These are phyloP conservation scores for Dromiciops gliroides DNA, from an alignment of 2,113 vertebrate species.

Conservation along the genomic window DNA sequence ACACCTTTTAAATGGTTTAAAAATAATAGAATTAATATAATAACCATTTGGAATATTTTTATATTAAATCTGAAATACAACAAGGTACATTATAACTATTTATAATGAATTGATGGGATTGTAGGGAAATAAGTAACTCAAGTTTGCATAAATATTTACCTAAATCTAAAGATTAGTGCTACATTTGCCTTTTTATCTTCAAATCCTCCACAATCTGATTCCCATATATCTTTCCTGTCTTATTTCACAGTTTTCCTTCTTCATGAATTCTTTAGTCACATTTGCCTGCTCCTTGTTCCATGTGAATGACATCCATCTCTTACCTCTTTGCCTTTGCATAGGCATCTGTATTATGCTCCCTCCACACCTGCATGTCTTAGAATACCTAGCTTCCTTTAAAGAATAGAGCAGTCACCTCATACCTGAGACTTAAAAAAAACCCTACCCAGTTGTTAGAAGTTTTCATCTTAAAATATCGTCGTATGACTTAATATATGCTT, in stretches of 20 bases:
- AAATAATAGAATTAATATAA: not conserved
- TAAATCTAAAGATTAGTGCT: slow-evolving; percentile 11
- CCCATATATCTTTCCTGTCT: not conserved
- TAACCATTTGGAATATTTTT: slow-evolving; percentile 31
- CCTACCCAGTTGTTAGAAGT: not conserved
- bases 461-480: not conserved
- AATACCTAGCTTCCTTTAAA: not conserved
- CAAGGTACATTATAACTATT: not conserved
- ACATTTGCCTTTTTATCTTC: slow-evolving; percentile 6
- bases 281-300: not conserved
- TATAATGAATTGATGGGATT: not conserved
- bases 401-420: not conserved
- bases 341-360: not conserved
- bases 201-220: not conserved
- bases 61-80: not conserved
- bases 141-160: not conserved
- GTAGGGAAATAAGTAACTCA: slow-evolving; percentile 4
- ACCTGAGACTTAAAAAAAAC: not conserved
- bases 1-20: slow-evolving; percentile 9
- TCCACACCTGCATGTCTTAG: not conserved
- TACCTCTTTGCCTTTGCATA: not conserved
- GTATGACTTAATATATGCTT: not conserved
- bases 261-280: not conserved
- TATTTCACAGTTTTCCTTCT: not conserved
- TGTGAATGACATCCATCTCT: not conserved